Conservation (phyloP, 2,113 vertebrate species). For the Prunella himalayana region DNA sequence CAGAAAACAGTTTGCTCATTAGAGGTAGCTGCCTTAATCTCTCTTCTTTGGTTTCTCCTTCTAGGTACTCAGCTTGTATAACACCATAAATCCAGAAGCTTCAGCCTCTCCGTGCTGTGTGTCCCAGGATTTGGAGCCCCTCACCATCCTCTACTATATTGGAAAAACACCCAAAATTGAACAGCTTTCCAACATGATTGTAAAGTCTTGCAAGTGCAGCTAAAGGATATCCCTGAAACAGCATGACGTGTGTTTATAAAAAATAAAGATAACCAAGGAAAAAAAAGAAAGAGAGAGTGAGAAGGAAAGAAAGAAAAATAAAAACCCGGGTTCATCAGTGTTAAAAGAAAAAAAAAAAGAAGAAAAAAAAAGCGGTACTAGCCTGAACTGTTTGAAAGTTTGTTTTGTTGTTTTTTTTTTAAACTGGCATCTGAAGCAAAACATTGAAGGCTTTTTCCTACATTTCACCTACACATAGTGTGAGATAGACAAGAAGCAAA, state of each 20-base stretch:
- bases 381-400: constrained; percentile 72
- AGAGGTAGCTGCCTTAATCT: not conserved
- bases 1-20: not conserved
- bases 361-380: constrained; percentile 71
- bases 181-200: constrained; percentile 98
- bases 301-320: constrained; percentile 29
- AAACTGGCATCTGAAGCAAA: constrained; percentile 74
- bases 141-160: constrained; percentile 96
- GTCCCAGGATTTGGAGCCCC: constrained; percentile 93
- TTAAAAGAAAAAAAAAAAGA: constrained; percentile 43
- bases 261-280: not conserved
- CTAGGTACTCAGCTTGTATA: constrained; percentile 93
- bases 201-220: constrained; percentile 99
- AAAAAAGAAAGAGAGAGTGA: not conserved
- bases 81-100: constrained; percentile 94
- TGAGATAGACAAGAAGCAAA: constrained; percentile 77
- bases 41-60: not conserved
- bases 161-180: constrained; percentile 97
- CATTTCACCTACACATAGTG: constrained; percentile 73
- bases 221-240: constrained; percentile 71
- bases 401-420: constrained; percentile 54
- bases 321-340: constrained; percentile 56
- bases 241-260: not conserved
- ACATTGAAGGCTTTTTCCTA: constrained; percentile 71
- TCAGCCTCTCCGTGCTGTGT: constrained; percentile 95